Evolutionary conservation across 2,113 vertebrate species (phyloP), one percentile per base, ranked within the genome.

Genomic region (Myotis brandtii): DNA sequence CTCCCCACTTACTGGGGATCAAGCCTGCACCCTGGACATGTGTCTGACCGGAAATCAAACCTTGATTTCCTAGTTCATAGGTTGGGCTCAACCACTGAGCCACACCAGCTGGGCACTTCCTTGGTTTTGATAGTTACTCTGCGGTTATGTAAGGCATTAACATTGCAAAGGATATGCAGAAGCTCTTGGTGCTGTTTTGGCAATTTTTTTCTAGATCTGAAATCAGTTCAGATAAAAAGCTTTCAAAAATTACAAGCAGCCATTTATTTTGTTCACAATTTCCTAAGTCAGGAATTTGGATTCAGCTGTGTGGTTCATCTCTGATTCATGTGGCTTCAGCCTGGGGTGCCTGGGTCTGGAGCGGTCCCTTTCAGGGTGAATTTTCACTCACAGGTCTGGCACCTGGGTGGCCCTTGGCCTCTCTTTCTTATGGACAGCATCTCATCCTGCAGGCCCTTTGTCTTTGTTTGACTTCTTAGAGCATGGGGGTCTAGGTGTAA

Each of bases 171-270:
- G 17, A 30, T 37, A 79, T 66, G 27, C 14, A 79, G 40, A 11
- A 76, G 75, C n/a, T 86, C 79, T 96, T 69, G 32, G 9, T 48
- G 64, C 64, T 79, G 6, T 27, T 92, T 67, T 52, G 69, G 9
- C 76, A 30, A 2, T 43, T 80, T 95, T 81, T 96, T 95, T 69
- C 69, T 64, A 81, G 94, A 69, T 46, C n/a, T 56, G n/a, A 94
- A 91, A 67, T 93, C 56, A 91, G 88, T 83, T 93, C 46, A 79
- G 90, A 64, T 46, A 6, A 87, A 75, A 46, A 37, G 5, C 32
- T 94, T 94, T 48, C 5, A 80, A 70, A 93, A 69, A 52, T 50
- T 56, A 14, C 37, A 85, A 89, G 40, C 48, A 85, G 8, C 30
- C 40, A 50, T 89, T 88, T 83, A 64, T 80, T 95, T 95, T 95